Evolutionary conservation across 2,797 vertebrate genomes (phyloP), one percentile per base, ranked within the genome.

Genomic region (Onychomys arenicola): DNA sequence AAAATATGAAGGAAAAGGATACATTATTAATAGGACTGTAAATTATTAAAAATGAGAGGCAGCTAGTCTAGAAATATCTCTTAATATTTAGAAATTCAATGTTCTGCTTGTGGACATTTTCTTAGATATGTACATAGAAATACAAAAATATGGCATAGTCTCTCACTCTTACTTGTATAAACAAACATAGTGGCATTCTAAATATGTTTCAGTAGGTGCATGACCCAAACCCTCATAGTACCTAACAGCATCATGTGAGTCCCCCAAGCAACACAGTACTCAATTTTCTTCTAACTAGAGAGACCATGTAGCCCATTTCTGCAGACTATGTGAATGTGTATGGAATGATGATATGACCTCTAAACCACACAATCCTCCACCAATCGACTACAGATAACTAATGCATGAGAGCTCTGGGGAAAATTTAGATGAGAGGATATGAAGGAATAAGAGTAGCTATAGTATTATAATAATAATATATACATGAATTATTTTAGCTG

Each of bases 41-140:
- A 67, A 80, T 46, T 75, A 76, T 85, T 92, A 16, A 76, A 73
- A 71, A 93, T 40, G 80, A 89, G 52, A 61, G 23, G 73, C 40
- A 8, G 16, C 9, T 77, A 25, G 75, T 65, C 86, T 89, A 87
- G 27, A 76, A 91, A 52, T 80, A 65, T 40, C 11, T 80, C 16
- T 89, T 37, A 83, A 43, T 92, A 86, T 65, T 94, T 71, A 61
- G 90, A 83, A 82, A 77, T 93, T 57, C n/a, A 71, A 12, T 71
- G 13, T 23, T 92, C 17, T 82, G 25, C 49, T 93, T 83, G 0
- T 90, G 32, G 32, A 76, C 37, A 40, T 89, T 93, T 63, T 80
- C 23, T 95, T 80, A 85, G 40, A 81, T 29, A 52, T 84, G 1
- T 55, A 75, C 65, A 27, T 32, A 37, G 27, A 59, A 32, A 27